phyloP scores from a whole-genome alignment of 2,113 vertebrate genomes.

The Pan paniscus region DNA sequence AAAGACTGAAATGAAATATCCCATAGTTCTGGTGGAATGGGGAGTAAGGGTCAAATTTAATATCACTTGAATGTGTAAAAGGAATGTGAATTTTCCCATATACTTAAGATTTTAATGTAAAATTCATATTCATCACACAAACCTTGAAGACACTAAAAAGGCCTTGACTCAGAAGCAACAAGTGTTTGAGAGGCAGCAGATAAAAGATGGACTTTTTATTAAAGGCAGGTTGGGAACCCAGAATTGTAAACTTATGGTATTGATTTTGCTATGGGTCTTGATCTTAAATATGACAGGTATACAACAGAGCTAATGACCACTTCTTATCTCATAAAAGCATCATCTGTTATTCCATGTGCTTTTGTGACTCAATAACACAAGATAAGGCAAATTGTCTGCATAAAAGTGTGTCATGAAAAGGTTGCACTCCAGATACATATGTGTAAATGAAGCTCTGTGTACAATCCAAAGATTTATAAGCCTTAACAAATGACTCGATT shows the following conservation, averaged over 20 bases:
- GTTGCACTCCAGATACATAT: background rate
- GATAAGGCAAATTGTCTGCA: background rate
- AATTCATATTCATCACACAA: background rate
- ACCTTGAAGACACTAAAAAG: background rate
- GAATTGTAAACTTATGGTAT: background rate
- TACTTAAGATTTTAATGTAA: background rate
- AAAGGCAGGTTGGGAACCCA: background rate
- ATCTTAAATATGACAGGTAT: background rate
- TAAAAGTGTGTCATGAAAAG: background rate
- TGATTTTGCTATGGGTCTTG: background rate
- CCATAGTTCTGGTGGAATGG: background rate
- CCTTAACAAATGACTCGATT: background rate
- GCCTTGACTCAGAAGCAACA: background rate
- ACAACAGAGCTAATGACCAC: background rate
- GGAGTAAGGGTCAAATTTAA: background rate
- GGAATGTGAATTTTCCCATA: background rate
- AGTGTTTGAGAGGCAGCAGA: background rate
- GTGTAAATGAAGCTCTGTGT: background rate
- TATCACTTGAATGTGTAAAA: background rate
- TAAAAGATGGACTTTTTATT: background rate
- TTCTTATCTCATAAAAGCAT: background rate
- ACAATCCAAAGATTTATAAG: background rate
- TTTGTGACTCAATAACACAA: background rate
- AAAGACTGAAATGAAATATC: background rate
- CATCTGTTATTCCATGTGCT: background rate